Base-by-base conservation (phyloP, 2,888 invertebrate genomes). In the Latheticus oryzae region DNA sequence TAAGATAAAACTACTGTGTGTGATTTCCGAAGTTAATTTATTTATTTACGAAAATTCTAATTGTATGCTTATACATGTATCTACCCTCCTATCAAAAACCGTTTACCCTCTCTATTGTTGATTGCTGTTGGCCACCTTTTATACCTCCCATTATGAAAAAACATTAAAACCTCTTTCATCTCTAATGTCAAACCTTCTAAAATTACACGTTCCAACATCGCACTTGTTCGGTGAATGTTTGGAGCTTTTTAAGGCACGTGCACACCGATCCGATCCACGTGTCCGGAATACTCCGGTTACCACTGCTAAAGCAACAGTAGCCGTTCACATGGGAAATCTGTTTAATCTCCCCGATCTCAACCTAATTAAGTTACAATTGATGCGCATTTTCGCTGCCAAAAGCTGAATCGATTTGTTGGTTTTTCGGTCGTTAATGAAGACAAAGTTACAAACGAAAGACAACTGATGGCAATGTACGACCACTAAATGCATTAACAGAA, bases 181-280 rank as follows among this genome's bases (percentile, higher is more conserved):
- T 43, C 43, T 42, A 16, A 24, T 53, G 40, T 53, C 51, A 28
- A 43, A 26, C 40, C 26, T 15, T 32, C 58, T 48, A 53, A 17
- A 58, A 58, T 58, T 58, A 58, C 54, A 42, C 26, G 12, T 33
- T 15, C 13, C n/a, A 17, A 24, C 12, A 12, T 33, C 21, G 21
- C 55, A 57, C 57, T 57, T 57, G 50, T 38, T 47, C 42, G 54
- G 9, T 45, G 61, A 55, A 51, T 56, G 63, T 63, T 63, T 63
- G 61, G 40, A 47, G 59, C 66, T 68, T 65, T 67, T 66, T 64
- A 55, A 19, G 68, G 40, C 70, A 69, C 70, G 70, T 69, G 70
- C 53, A 12, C 37, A 43, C 58, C 51, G 40, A 48, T 43, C 38
- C 38, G 33, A 12, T 55, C 26, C 70, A 68, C 68, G 68, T 63